Percentiles rank a stretch among this genome's conserved stretches.
These are phyloP conservation scores for Melolontha melolontha DNA, from an alignment of 2,888 invertebrate species.

Conservation along the genomic window DNA sequence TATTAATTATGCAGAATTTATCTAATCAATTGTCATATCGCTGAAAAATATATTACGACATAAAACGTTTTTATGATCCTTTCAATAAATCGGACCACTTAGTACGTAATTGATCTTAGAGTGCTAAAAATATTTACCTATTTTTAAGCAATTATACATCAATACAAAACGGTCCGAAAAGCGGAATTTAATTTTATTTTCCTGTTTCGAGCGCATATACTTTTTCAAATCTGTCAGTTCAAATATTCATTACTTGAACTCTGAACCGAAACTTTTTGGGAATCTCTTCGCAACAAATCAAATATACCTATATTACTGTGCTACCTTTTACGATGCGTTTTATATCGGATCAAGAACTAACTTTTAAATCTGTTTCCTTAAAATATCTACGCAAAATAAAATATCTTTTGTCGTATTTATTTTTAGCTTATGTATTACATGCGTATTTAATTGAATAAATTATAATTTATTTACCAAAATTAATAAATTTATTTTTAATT, in stretches of 20 bases:
- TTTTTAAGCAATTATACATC: background rate
- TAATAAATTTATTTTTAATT: too few relatives aligned
- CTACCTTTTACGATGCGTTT: slow-evolving; percentile 22
- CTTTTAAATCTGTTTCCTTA: slow-evolving; percentile 14
- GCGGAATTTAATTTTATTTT: slow-evolving; percentile 21
- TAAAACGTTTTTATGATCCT: too few relatives aligned
- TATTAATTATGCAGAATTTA: too few relatives aligned
- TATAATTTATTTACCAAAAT: too few relatives aligned
- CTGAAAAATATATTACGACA: too few relatives aligned
- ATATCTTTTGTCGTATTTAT: slow-evolving; percentile 10
- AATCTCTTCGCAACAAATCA: slow-evolving; percentile 19
- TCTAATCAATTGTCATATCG: too few relatives aligned
- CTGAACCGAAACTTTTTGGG: slow-evolving; percentile 13
- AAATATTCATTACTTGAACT: slow-evolving; percentile 17
- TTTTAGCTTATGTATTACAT: too few relatives aligned
- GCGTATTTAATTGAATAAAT: too few relatives aligned
- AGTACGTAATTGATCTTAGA: too few relatives aligned
- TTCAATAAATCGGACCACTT: too few relatives aligned
- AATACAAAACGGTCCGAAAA: background rate
- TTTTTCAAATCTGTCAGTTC: slow-evolving; percentile 22
- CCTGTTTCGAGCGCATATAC: background rate
- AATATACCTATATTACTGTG: slow-evolving; percentile 13
- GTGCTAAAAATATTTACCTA: too few relatives aligned
- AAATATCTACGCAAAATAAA: background rate
- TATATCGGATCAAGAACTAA: slow-evolving; percentile 5